phyloP scores from a whole-genome alignment of 1,140 invertebrate species.

The Cecropterus lyciades region DNA sequence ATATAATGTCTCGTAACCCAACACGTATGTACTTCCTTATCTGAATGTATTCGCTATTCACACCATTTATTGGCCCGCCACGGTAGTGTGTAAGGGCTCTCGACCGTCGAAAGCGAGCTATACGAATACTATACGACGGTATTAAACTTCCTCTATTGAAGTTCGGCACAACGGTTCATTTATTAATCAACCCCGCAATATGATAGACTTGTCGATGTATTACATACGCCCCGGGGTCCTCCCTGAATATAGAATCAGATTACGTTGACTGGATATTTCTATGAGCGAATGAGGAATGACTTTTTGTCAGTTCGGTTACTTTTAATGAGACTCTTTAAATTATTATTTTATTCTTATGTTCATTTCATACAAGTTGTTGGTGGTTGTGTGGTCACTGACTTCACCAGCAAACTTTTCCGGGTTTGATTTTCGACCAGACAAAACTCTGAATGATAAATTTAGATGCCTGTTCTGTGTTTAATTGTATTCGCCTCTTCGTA shows the following conservation, averaged over 20 bases:
- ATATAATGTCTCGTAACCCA: no score
- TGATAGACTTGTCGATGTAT: slow-evolving; percentile 11
- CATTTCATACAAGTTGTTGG: no score
- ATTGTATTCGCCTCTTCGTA: no score
- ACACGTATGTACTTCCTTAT: neutral
- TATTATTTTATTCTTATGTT: no score
- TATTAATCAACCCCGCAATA: slow-evolving; percentile 22
- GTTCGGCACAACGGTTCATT: slow-evolving; percentile 12
- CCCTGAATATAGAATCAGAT: slow-evolving; percentile 8
- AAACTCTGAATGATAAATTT: no score
- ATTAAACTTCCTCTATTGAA: slow-evolving; percentile 18
- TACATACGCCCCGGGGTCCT: neutral
- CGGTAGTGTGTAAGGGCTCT: neutral
- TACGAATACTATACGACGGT: slow-evolving; percentile 3
- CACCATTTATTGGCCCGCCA: slow-evolving; percentile 13
- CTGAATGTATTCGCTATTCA: neutral
- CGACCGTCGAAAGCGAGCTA: slow-evolving; percentile 2
- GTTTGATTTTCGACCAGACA: no score
- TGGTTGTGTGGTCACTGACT: no score
- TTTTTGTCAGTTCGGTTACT: no score
- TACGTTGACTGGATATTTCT: neutral
- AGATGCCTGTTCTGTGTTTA: no score
- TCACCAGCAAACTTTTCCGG: no score
- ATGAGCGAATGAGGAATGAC: neutral
- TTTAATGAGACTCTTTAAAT: no score